Percentiles rank a stretch among this genome's conserved stretches.
These are phyloP conservation scores for Listronotus oregonensis DNA, from an alignment of 1,140 invertebrate genomes.

Conservation along the genomic window DNA sequence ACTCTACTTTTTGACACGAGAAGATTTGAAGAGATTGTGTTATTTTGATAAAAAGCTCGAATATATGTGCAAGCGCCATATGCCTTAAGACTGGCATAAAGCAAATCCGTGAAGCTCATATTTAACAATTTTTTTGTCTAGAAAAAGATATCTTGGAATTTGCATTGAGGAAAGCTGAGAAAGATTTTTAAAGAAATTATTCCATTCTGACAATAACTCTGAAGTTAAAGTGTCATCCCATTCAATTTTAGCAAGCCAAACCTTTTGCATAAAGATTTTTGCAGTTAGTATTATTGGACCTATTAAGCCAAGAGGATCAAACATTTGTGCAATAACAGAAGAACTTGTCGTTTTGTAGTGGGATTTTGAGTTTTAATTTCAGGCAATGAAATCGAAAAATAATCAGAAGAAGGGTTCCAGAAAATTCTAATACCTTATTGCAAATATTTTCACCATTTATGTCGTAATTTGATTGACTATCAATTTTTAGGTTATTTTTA, in stretches of 20 bases:
- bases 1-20: too few species aligned
- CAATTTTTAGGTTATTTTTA: too few species aligned
- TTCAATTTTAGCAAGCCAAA: background rate
- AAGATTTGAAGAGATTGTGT: too few species aligned
- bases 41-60: slow-evolving; percentile 4
- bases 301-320: too few species aligned
- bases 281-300: background rate
- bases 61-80: slow-evolving; percentile 49
- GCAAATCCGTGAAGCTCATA: slow-evolving; percentile 46
- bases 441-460: too few species aligned
- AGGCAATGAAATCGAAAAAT: too few species aligned
- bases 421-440: too few species aligned
- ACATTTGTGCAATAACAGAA: too few species aligned
- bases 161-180: slow-evolving; percentile 2
- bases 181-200: slow-evolving; percentile 15
- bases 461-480: too few species aligned
- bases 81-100: slow-evolving; percentile 44
- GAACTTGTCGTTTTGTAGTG: too few species aligned
- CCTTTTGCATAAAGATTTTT: slow-evolving; percentile 33
- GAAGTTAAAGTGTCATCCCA: slow-evolving; percentile 45
- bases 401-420: too few species aligned
- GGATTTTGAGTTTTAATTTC: too few species aligned
- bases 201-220: slow-evolving; percentile 1
- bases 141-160: slow-evolving; percentile 43
- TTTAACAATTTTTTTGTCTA: slow-evolving; percentile 57